Conservation (phyloP, 2,113 vertebrate genomes). For the Ursus arctos region DNA sequence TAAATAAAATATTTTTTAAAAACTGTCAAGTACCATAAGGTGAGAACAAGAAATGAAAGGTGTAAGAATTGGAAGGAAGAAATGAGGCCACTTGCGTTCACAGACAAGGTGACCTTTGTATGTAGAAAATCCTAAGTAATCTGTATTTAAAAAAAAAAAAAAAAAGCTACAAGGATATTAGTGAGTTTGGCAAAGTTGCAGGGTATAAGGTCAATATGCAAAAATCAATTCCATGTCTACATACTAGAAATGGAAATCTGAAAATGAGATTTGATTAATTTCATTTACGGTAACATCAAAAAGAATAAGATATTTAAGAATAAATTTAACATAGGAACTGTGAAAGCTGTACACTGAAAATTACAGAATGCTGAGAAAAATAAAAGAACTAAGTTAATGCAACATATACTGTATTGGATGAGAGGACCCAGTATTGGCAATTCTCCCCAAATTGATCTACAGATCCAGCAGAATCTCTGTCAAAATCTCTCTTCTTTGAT, state of each 20-base stretch:
- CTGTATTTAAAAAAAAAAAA: not conserved
- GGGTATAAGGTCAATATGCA: not conserved
- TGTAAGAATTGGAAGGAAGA: constrained; percentile 32
- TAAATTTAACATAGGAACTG: not conserved
- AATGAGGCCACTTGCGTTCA: constrained; percentile 2
- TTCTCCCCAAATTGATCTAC: not conserved
- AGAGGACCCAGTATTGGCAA: not conserved
- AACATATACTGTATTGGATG: not conserved
- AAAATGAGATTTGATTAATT: constrained; percentile 48
- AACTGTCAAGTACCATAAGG: not conserved
- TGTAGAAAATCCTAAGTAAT: constrained; percentile 17
- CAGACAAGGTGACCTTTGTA: not conserved
- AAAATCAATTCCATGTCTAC: not conserved
- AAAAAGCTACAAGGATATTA: constrained; percentile 1
- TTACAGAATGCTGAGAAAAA: not conserved
- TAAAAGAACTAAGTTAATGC: not conserved
- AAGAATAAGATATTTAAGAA: constrained; percentile 20
- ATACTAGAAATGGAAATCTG: not conserved
- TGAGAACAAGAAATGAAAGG: constrained; percentile 19
- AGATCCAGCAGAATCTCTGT: not conserved
- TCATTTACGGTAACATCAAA: not conserved
- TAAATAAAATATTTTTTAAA: not conserved
- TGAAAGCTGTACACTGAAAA: not conserved
- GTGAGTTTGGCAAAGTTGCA: not conserved
- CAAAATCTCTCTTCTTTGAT: not conserved